Evolutionary conservation across 2,888 invertebrate genomes (phyloP), one percentile per base, ranked within the genome.

Genomic region (Papilio demoleus): DNA sequence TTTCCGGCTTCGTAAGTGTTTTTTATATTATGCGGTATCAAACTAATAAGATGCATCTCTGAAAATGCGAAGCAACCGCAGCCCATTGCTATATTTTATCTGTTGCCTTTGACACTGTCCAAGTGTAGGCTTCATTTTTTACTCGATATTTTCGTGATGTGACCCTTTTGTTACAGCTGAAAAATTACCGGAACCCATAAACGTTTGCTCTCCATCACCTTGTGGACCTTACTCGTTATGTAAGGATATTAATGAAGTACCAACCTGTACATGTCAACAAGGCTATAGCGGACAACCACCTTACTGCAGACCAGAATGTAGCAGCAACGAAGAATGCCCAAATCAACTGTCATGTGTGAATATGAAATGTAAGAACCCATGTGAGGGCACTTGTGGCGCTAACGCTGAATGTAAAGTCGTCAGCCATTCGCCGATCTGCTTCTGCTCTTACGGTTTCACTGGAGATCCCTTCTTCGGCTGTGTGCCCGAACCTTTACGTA

Each of bases 201-300:
- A 96, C 77, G 95, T 96, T 2, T 97, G 97, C 77, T 93, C 93
- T 67, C 96, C 96, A 60, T 95, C 96, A 53, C 97, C 97, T 4
- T 97, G 97, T 81, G 97, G 97, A 12, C 95, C 96, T 0, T 95
- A 96, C 79, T 94, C 96, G 0, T 93, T 95, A 76, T 97, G 97
- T 79, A 94, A 93, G 82, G 93, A 94, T 68, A 84, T 94, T 12
- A 95, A 95, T 71, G 95, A 95, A 73, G 93, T 94, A 9, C 96
- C 96, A 3, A 94, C 96, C 0, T 97, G 97, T 79, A 95, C 95
- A 40, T 97, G 97, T 76, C 82, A 95, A 65, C 93, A 94, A 66
- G 94, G 94, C 68, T 96, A 94, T 77, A 93, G 94, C 53, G 96
- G 96, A 31, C 92, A 94, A 71, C 95, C 97, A 62, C 96, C 97